Evolutionary conservation across 2,888 invertebrate genomes (phyloP).

Genomic region (Clistopyga incitator): DNA sequence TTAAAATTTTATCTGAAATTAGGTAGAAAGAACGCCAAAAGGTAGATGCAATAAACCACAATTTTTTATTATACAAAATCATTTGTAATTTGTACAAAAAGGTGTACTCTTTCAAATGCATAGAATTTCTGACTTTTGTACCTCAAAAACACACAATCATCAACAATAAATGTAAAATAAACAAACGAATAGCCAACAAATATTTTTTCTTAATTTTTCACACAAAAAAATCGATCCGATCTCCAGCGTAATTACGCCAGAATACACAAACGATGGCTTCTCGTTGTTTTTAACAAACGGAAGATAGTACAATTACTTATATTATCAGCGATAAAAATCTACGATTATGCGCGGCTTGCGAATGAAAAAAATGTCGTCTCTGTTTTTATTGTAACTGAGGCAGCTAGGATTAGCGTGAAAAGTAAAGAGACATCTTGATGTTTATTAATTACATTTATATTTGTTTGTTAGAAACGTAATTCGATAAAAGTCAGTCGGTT

Average conservation of each 20-base stretch:
- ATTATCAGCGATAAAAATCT: slow-evolving; percentile 26
- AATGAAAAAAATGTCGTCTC: slow-evolving; percentile 6
- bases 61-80: slow-evolving; percentile 77
- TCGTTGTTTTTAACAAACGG: slow-evolving; percentile 9
- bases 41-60: slow-evolving; percentile 63
- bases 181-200: slow-evolving; percentile 49
- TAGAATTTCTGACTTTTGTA: slow-evolving; percentile 64
- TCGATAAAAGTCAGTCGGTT: slow-evolving; percentile 40
- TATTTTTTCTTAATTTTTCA: slow-evolving; percentile 1
- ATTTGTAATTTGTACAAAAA: slow-evolving; percentile 78
- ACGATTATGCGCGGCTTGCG: slow-evolving; percentile 32
- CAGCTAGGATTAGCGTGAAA: slow-evolving; percentile 10
- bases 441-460: slow-evolving; percentile 19
- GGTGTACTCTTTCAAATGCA: slow-evolving; percentile 69
- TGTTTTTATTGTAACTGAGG: not conserved
- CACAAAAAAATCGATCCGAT: slow-evolving; percentile 35
- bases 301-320: not conserved
- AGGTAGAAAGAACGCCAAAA: not conserved
- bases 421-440: slow-evolving; percentile 32
- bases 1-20: not conserved
- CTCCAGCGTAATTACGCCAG: not conserved
- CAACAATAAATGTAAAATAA: slow-evolving; percentile 57
- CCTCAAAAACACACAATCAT: slow-evolving; percentile 55
- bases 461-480: slow-evolving; percentile 28
- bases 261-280: not conserved